These are phyloP conservation scores for Drosophila percnosoma DNA, from an alignment of 2,888 invertebrate species.

Conservation along the genomic window DNA sequence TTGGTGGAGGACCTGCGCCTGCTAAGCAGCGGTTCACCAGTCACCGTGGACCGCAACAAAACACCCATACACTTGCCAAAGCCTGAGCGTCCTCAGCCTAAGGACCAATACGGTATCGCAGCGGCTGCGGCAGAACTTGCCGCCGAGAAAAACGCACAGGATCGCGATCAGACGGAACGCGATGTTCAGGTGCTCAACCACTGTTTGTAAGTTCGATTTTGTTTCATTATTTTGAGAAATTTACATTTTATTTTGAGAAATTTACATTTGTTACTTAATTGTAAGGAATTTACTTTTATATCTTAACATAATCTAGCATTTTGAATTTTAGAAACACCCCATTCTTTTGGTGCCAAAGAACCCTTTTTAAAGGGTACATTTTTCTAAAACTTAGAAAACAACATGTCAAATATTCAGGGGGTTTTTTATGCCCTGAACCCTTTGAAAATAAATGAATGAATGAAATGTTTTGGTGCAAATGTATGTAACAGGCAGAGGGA, in stretches of 20 bases:
- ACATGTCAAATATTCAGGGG: not conserved
- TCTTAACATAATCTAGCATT: not conserved
- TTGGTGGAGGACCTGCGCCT: constrained; percentile 93
- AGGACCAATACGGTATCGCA: constrained; percentile 82
- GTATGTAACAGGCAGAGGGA: not conserved
- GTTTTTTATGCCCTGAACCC: not conserved
- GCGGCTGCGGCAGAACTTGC: constrained; percentile 83
- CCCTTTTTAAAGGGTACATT: not conserved
- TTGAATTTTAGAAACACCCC: not conserved
- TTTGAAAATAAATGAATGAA: not conserved
- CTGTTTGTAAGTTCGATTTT: constrained; percentile 88
- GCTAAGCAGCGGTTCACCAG: constrained; percentile 87
- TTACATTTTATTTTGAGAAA: not conserved
- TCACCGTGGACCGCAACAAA: constrained; percentile 85
- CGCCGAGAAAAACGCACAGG: constrained; percentile 93
- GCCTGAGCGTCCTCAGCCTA: constrained; percentile 61
- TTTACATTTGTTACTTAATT: not conserved
- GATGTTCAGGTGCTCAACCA: constrained; percentile 97
- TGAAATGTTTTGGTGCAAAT: not conserved
- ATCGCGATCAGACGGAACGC: constrained; percentile 96
- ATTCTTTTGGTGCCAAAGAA: not conserved
- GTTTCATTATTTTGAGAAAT: not conserved
- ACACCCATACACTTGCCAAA: constrained; percentile 70
- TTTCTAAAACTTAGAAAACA: not conserved
- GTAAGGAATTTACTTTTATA: not conserved